These are phyloP conservation scores for Noctua pronuba DNA, from an alignment of 2,888 invertebrate species.

Conservation along the genomic window DNA sequence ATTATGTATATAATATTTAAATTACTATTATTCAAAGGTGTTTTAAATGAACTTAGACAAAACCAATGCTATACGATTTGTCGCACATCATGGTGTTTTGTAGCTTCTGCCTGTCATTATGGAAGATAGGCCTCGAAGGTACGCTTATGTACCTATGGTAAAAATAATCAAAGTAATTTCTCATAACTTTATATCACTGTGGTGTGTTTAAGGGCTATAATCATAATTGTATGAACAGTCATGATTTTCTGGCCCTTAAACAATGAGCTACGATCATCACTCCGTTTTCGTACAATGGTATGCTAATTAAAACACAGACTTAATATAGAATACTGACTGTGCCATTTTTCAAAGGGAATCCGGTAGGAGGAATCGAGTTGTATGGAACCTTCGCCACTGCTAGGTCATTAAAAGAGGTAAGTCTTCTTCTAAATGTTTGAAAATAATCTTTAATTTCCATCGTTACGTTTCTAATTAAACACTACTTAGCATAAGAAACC, in stretches of 20 bases:
- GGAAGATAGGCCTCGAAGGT: background rate
- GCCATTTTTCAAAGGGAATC: too few relatives aligned
- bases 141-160: background rate
- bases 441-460: slow-evolving; percentile 21
- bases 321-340: too few relatives aligned
- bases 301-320: slow-evolving; percentile 1
- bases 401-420: background rate
- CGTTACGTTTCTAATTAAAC: slow-evolving; percentile 12
- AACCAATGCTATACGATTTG: background rate
- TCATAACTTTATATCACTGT: background rate
- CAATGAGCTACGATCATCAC: slow-evolving; percentile 1
- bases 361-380: too few relatives aligned
- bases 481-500: slow-evolving; percentile 24
- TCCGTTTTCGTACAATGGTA: background rate
- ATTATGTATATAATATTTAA: slow-evolving; percentile 2
- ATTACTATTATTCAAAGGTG: slow-evolving; percentile 8
- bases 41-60: background rate
- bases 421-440: background rate
- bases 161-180: too few relatives aligned
- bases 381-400: too few relatives aligned
- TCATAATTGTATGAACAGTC: background rate
- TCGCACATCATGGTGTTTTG: background rate
- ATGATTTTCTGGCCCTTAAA: too few relatives aligned
- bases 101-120: background rate
- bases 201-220: background rate